Conservation (phyloP, 2,797 vertebrate species). For the Stomatorhinus walkeri region DNA sequence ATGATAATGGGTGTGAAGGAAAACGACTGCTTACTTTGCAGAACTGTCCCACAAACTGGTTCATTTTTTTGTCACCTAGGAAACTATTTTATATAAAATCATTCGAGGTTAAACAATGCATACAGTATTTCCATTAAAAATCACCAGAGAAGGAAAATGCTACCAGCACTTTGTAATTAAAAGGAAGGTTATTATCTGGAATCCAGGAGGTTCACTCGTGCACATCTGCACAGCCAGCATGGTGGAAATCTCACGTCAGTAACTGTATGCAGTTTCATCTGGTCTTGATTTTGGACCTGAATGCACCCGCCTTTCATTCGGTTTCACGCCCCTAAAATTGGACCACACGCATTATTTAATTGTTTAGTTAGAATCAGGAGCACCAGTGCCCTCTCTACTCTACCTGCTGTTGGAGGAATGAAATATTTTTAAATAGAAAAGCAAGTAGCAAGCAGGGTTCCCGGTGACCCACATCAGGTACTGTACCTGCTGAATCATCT, state of each 20-base stretch:
- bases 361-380: slow-evolving; percentile 4
- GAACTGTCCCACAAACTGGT: background rate
- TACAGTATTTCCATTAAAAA: slow-evolving; percentile 19
- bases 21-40: background rate
- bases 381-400: slow-evolving; percentile 8
- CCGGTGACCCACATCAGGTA: slow-evolving; percentile 23
- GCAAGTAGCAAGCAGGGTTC: slow-evolving; percentile 13
- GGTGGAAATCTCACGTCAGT: background rate
- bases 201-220: background rate
- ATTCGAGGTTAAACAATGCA: slow-evolving; percentile 35
- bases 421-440: background rate
- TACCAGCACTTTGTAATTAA: background rate
- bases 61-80: background rate
- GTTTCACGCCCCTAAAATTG: slow-evolving; percentile 16
- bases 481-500: slow-evolving; percentile 53
- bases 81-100: slow-evolving; percentile 20
- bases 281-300: slow-evolving; percentile 10
- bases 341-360: slow-evolving; percentile 31
- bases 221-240: background rate
- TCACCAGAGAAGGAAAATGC: background rate
- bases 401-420: background rate
- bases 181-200: background rate
- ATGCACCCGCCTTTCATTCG: slow-evolving; percentile 29
- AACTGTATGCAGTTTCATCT: slow-evolving; percentile 19
- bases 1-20: slow-evolving; percentile 5